A percentile compares a stretch with the other conserved stretches of the same genome.
Evolutionary conservation across 2,113 vertebrate species (phyloP).

Genomic region (Bubo blakistoni): DNA sequence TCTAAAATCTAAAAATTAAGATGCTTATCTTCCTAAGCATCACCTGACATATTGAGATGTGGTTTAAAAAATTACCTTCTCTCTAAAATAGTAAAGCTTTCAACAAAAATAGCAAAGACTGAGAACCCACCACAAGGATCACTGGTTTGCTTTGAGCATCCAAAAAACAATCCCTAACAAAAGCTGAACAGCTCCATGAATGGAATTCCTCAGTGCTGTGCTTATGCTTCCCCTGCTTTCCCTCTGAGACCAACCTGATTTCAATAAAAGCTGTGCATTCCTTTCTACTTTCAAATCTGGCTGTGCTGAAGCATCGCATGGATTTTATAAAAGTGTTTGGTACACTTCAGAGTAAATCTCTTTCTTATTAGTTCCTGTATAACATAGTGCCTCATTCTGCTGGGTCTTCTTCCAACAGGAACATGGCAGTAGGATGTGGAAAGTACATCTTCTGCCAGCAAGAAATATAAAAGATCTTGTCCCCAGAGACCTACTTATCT

Average conservation of each 20-base stretch:
- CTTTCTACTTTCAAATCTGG: slow-evolving; percentile 23
- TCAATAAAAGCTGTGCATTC: slow-evolving; percentile 40
- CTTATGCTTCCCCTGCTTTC: background rate
- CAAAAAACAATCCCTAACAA: background rate
- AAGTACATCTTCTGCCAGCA: background rate
- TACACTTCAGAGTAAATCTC: background rate
- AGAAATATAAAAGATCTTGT: background rate
- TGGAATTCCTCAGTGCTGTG: slow-evolving; percentile 10
- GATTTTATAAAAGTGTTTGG: background rate
- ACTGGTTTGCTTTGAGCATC: background rate
- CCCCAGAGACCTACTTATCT: background rate
- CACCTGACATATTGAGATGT: background rate
- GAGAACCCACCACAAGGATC: background rate
- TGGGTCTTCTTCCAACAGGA: background rate
- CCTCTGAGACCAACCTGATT: slow-evolving; percentile 18
- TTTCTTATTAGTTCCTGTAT: background rate
- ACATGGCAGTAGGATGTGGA: background rate
- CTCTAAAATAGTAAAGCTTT: background rate
- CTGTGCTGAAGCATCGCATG: background rate
- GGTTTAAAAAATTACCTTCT: background rate
- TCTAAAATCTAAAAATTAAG: slow-evolving; percentile 16
- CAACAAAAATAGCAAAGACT: background rate
- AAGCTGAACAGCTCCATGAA: background rate
- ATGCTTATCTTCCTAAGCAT: slow-evolving; percentile 27
- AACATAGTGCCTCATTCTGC: background rate